Conservation (phyloP, 2,888 invertebrate species). For the Drosophila meridionalis region DNA sequence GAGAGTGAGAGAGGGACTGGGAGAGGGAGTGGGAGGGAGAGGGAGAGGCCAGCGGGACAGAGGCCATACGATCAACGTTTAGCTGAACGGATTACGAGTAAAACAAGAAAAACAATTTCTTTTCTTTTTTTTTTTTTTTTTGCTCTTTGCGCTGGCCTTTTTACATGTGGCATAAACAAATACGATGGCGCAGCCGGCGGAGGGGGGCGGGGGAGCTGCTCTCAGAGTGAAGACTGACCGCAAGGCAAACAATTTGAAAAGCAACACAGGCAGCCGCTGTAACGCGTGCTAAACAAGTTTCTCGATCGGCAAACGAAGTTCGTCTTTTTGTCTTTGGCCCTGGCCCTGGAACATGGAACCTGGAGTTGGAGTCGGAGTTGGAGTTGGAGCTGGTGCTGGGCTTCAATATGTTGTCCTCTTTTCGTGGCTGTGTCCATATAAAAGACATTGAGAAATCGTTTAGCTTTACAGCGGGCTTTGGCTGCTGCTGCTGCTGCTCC, state of each 20-base stretch:
- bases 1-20: background rate
- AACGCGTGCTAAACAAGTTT: constrained; percentile 83
- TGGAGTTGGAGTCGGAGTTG: background rate
- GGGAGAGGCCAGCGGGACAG: background rate
- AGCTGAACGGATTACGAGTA: constrained; percentile 65
- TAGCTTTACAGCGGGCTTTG: constrained; percentile 66
- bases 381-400: background rate
- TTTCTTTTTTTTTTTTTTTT: constrained; percentile 13
- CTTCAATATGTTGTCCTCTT: constrained; percentile 9
- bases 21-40: background rate
- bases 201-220: background rate
- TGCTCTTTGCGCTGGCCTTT: constrained; percentile 15
- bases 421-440: constrained; percentile 52
- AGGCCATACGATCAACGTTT: constrained; percentile 67
- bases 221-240: constrained; percentile 55
- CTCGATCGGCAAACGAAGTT: constrained; percentile 62
- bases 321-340: constrained; percentile 56
- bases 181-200: constrained; percentile 35
- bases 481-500: constrained; percentile 50
- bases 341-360: constrained; percentile 2
- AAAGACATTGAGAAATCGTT: constrained; percentile 83
- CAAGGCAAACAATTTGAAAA: constrained; percentile 77
- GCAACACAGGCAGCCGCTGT: constrained; percentile 81
- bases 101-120: constrained; percentile 36
- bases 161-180: constrained; percentile 74